These are phyloP conservation scores for Ctenopoma kingsleyae DNA, from an alignment of 2,797 vertebrate species.

Conservation along the genomic window DNA sequence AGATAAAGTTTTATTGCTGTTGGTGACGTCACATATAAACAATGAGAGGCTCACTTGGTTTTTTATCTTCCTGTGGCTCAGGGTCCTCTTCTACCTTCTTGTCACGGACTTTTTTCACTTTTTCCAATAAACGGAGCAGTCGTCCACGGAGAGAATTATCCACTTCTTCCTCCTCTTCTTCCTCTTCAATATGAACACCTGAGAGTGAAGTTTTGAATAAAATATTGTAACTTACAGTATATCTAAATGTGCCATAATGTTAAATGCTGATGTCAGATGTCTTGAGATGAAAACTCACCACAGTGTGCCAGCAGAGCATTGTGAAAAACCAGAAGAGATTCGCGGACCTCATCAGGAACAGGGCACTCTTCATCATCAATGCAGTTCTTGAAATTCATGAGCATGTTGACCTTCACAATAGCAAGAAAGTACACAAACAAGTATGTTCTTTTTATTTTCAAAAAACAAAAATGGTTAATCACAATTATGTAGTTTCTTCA, in stretches of 20 bases:
- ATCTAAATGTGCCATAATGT: background rate
- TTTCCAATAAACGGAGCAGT: slow-evolving; percentile 88
- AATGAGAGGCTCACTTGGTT: slow-evolving; percentile 86
- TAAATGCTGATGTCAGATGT: background rate
- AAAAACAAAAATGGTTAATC: background rate
- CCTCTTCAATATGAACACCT: slow-evolving; percentile 90
- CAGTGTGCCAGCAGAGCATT: slow-evolving; percentile 90
- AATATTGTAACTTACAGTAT: background rate
- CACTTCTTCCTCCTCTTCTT: slow-evolving; percentile 89
- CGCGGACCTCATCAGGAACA: slow-evolving; percentile 88
- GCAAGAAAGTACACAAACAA: background rate
- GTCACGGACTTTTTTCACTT: slow-evolving; percentile 85
- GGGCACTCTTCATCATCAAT: slow-evolving; percentile 88
- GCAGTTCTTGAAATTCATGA: slow-evolving; percentile 91
- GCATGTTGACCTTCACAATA: slow-evolving; percentile 91
- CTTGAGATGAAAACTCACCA: slow-evolving; percentile 82
- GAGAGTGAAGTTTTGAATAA: slow-evolving; percentile 19
- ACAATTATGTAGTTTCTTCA: too few relatives aligned
- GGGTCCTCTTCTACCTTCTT: slow-evolving; percentile 82
- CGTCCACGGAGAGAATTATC: slow-evolving; percentile 89
- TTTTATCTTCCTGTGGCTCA: slow-evolving; percentile 88
- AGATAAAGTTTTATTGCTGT: background rate
- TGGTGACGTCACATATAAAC: background rate
- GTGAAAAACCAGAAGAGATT: slow-evolving; percentile 88
- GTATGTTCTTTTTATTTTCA: background rate